Conservation (phyloP, 2,888 invertebrate species). For the Drosophila infuscata region DNA sequence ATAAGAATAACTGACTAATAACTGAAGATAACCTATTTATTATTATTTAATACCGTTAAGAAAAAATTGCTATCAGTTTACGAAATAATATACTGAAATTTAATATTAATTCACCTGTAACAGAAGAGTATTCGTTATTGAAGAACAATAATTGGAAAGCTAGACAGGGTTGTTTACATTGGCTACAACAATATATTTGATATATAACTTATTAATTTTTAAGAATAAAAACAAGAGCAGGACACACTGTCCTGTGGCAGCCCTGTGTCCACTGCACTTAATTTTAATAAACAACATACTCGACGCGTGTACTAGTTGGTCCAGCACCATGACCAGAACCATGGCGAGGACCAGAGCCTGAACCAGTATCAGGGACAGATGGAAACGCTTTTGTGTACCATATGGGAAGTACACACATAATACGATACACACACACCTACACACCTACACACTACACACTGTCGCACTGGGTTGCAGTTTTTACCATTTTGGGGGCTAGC, state of each 20-base stretch:
- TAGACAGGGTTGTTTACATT: neutral
- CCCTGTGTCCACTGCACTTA: constrained; percentile 64
- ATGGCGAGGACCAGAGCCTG: neutral
- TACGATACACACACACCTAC: neutral
- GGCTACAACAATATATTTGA: neutral
- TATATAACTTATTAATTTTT: neutral
- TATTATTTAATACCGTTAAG: neutral
- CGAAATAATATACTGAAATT: neutral
- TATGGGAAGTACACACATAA: constrained; percentile 10
- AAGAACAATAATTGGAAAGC: neutral
- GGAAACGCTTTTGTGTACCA: constrained; percentile 11
- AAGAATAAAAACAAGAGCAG: neutral
- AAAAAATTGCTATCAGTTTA: neutral
- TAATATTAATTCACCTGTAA: neutral
- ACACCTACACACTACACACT: constrained; percentile 2
- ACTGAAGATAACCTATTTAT: neutral
- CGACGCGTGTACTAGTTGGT: constrained; percentile 53
- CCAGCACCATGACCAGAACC: constrained; percentile 11
- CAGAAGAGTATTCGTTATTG: no score
- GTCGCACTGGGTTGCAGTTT: constrained; percentile 1
- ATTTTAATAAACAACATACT: constrained; percentile 78
- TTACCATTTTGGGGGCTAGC: constrained; percentile 4
- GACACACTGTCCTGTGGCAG: constrained; percentile 28
- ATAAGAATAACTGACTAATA: neutral
- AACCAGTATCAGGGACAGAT: neutral